Base-by-base conservation (phyloP, 2,797 vertebrate species). In the Acridotheres tristis region DNA sequence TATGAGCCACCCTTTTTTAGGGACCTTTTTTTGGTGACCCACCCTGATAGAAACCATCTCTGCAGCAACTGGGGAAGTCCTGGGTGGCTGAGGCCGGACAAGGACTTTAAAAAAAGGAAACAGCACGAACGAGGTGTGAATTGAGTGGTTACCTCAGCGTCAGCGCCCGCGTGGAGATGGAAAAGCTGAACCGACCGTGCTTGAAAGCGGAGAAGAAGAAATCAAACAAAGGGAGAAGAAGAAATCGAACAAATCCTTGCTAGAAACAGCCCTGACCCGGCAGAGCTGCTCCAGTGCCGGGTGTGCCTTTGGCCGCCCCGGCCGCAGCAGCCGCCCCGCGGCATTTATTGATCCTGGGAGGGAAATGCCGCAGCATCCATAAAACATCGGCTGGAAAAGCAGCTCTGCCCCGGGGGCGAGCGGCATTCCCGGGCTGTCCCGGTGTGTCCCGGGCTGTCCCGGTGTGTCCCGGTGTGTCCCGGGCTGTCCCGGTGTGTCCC, bases 61-160 rank as follows among this genome's bases (percentile, higher is more conserved):
- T 6, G 17, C 57, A 18, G 50, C 34, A 34, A 47, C 34, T 16
- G 81, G 66, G 87, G 82, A 88, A 85, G 51, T 73, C 55, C 90
- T 26, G 3, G 11, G 34, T 26, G 81, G 34, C 40, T 27, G 6
- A 12, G 71, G 27, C 36, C 3, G 9, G 81, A 47, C 38, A 72
- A 50, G 69, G 50, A 58, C 51, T 38, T 85, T 9, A 6, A 5
- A 45, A 83, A 83, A 71, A 71, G 63, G 67, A 68, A 68, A 68
- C 1, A 9, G 43, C 67, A 58, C 15, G 1, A 3, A 3, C 0
- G 0, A 25, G 45, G 36, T 34, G 66, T 75, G 62, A 43, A 30
- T 84, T 78, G 30, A 54, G 69, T 5, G 26, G 34, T 89, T 76
- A 57, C 25, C 59, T 58, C 40, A 5, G 47, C 19, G 9, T 58